Evolutionary conservation across 2,888 invertebrate genomes (phyloP).

Genomic region (Cynaeus angustus): DNA sequence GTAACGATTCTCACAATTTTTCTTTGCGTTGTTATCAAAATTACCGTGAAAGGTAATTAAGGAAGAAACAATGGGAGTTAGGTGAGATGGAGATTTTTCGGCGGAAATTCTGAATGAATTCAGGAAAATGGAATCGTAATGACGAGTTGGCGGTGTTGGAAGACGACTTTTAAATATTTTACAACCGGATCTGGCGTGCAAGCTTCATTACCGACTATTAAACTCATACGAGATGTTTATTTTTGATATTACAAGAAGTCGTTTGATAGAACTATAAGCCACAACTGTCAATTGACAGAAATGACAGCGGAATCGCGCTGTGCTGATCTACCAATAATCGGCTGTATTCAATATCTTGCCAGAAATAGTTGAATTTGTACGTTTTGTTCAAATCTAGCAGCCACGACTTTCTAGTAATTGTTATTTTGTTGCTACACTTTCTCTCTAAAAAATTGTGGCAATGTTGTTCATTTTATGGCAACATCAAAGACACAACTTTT

Average conservation of each 20-base stretch:
- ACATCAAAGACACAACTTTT: no score
- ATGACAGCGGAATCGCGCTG: no score
- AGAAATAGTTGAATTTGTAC: no score
- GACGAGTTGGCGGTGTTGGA: slow-evolving; percentile 4
- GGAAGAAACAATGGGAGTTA: slow-evolving; percentile 55
- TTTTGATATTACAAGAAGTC: neutral
- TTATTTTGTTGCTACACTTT: no score
- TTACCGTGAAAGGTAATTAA: slow-evolving; percentile 59
- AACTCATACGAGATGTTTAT: slow-evolving; percentile 2
- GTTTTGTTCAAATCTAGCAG: no score
- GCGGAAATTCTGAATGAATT: slow-evolving; percentile 25
- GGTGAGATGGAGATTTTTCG: slow-evolving; percentile 29
- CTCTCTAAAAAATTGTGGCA: no score
- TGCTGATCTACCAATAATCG: no score
- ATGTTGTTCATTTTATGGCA: no score
- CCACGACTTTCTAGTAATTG: no score
- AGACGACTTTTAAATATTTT: slow-evolving; percentile 26
- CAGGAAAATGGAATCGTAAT: slow-evolving; percentile 37
- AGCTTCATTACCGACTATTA: neutral
- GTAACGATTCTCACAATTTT: slow-evolving; percentile 64
- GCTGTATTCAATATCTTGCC: no score
- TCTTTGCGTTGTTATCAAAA: slow-evolving; percentile 47
- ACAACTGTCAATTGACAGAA: neutral
- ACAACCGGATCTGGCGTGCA: slow-evolving; percentile 13
- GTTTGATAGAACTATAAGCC: neutral